phyloP scores from a whole-genome alignment of 2,797 vertebrate genomes.

The Capromys pilorides region DNA sequence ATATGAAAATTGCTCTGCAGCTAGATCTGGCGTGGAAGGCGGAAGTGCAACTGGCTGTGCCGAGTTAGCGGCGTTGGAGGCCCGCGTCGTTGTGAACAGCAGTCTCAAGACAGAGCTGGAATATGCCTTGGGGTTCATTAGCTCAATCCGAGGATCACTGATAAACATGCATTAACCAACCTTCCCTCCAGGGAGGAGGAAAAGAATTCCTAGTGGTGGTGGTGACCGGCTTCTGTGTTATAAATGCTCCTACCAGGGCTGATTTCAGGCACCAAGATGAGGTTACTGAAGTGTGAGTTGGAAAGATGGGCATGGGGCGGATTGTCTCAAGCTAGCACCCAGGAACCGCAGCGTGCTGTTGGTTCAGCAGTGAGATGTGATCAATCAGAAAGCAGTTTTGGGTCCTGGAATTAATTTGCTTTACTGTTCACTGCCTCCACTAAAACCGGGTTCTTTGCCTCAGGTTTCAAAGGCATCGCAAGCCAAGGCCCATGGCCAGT shows the following conservation, averaged over 20 bases:
- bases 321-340: not conserved
- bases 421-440: not conserved
- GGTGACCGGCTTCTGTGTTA: slow-evolving; percentile 24
- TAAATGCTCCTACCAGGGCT: not conserved
- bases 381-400: not conserved
- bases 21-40: slow-evolving; percentile 73
- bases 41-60: slow-evolving; percentile 49
- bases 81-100: slow-evolving; percentile 37
- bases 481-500: not conserved
- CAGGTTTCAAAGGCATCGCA: not conserved
- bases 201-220: not conserved
- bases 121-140: slow-evolving; percentile 45
- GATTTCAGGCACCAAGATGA: not conserved
- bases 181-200: not conserved
- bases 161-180: slow-evolving; percentile 11
- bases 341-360: not conserved
- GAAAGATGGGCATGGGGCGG: not conserved
- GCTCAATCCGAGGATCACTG: not conserved
- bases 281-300: not conserved
- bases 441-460: not conserved
- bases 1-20: slow-evolving; percentile 73
- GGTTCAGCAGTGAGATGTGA: not conserved
- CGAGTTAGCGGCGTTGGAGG: not conserved
- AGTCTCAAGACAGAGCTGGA: slow-evolving; percentile 17
- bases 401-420: not conserved